These are phyloP conservation scores for Solea solea DNA, from an alignment of 2,113 vertebrate species.

Conservation along the genomic window DNA sequence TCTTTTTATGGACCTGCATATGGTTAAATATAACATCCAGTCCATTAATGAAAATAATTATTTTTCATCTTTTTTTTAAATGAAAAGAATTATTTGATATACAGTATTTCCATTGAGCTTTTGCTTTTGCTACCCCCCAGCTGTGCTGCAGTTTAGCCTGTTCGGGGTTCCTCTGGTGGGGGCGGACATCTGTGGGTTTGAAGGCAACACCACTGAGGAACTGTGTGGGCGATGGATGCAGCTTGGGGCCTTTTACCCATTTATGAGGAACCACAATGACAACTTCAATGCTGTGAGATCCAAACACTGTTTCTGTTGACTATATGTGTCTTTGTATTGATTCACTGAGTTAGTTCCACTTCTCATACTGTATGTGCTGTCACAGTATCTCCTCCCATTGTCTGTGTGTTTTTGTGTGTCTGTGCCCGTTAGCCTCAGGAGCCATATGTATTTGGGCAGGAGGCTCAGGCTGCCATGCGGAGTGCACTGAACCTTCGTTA, in stretches of 20 bases:
- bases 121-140: constrained; percentile 60
- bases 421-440: constrained; percentile 87
- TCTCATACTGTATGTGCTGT: neutral
- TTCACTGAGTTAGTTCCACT: neutral
- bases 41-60: neutral
- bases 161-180: constrained; percentile 92
- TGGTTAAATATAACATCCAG: neutral
- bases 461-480: constrained; percentile 89
- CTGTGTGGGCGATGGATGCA: constrained; percentile 97
- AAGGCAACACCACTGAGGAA: constrained; percentile 87
- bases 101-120: neutral
- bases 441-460: constrained; percentile 86
- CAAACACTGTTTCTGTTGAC: neutral
- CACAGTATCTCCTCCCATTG: constrained; percentile 31
- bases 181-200: constrained; percentile 93
- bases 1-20: neutral
- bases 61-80: neutral
- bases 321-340: neutral
- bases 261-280: constrained; percentile 96
- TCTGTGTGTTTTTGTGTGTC: constrained; percentile 34
- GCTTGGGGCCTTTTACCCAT: constrained; percentile 95
- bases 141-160: constrained; percentile 89
- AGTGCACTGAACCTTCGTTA: constrained; percentile 86
- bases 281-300: constrained; percentile 80
- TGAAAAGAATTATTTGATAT: neutral